Conservation (phyloP, 2,113 vertebrate species). For the Vicugna pacos region DNA sequence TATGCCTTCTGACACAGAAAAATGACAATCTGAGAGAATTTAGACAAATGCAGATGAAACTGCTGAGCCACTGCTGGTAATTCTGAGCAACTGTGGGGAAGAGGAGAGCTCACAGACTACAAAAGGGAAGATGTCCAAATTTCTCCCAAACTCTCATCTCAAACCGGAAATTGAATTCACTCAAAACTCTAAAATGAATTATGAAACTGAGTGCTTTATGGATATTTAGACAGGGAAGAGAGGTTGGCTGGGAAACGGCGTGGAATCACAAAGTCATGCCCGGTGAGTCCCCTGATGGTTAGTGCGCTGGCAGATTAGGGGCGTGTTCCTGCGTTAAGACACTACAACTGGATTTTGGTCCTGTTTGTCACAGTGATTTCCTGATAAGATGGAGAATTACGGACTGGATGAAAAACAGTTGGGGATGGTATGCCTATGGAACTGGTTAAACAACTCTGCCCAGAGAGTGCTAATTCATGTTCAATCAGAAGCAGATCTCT, state of each 20-base stretch:
- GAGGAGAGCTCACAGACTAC: constrained; percentile 43
- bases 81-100: constrained; percentile 53
- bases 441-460: constrained; percentile 31
- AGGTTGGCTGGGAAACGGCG: not conserved
- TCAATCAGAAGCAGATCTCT: constrained; percentile 22
- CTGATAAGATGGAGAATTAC: constrained; percentile 35
- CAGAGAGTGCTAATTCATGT: constrained; percentile 42
- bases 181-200: constrained; percentile 67
- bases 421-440: not conserved
- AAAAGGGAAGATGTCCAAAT: constrained; percentile 55
- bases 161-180: constrained; percentile 64
- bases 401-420: constrained; percentile 43
- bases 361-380: constrained; percentile 16
- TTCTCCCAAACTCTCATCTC: constrained; percentile 66
- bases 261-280: not conserved
- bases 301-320: not conserved
- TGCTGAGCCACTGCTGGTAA: constrained; percentile 55
- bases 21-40: constrained; percentile 60
- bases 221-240: constrained; percentile 36
- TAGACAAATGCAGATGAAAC: constrained; percentile 64
- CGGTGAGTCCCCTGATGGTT: not conserved
- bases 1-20: constrained; percentile 67
- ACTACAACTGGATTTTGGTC: constrained; percentile 32
- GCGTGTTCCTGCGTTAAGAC: not conserved
- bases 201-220: constrained; percentile 60